Base-by-base conservation (phyloP, 2,113 vertebrate species). In the Erythrocercus mccallii region DNA sequence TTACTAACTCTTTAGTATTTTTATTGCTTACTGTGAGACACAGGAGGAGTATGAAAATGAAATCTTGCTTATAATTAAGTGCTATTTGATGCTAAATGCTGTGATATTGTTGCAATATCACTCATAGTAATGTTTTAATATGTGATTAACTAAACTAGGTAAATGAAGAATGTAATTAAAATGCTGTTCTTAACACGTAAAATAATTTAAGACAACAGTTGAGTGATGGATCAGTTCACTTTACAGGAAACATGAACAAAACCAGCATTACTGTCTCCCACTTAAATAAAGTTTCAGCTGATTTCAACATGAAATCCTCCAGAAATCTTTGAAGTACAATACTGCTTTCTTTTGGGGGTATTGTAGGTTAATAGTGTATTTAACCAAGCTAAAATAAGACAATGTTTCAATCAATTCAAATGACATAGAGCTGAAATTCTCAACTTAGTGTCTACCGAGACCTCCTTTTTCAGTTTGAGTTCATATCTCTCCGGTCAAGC, bases 101-200 rank as follows among this genome's bases (percentile, higher is more conserved):
- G 69, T 82, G 40, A 60, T 51, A 72, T 42, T 91, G 40, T 90
- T 87, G n/a, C 28, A 51, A 27, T 56, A 85, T 90, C 61, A 72
- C 31, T 47, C 79, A 82, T 6, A 69, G 53, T 53, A 82, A 54
- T 86, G 69, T 50, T 90, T 90, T 88, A 65, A 72, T 82, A 92
- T 65, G 66, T 79, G 45, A 95, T 74, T 89, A 89, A 58, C 24
- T 89, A 68, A 85, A 89, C 54, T 60, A 84, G 33, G 58, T 77
- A 85, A 96, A 92, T 57, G 40, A 94, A 18, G 45, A 88, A 64
- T 61, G 53, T 78, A 85, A 94, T 88, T 90, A 80, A 91, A 96
- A 90, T 50, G 25, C 58, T 77, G 35, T 65, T 94, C 40, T 90
- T 38, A 88, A 51, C 42, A 35, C 70, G 66, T 76, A 73, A 82